Conservation (phyloP, 2,888 invertebrate genomes). For the Hypercompe scribonia region DNA sequence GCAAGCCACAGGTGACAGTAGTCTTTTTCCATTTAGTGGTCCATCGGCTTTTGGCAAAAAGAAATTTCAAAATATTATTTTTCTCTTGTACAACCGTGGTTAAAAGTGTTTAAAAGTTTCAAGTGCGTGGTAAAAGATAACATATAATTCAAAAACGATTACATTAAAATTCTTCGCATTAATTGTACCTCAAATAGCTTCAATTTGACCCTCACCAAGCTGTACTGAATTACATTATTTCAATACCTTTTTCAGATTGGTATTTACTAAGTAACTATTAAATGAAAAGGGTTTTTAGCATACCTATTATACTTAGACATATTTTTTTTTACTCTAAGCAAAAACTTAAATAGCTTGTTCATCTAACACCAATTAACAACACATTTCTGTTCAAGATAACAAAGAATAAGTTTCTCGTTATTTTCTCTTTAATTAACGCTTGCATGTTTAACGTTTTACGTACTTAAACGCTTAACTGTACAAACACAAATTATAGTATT, state of each 20-base stretch:
- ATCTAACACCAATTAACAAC: constrained; percentile 69
- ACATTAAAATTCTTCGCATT: not conserved
- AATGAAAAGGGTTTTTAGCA: not conserved
- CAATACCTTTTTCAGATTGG: not conserved
- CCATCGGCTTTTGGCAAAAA: no score
- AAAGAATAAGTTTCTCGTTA: constrained; percentile 34
- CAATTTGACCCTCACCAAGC: no score
- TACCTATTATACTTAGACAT: not conserved
- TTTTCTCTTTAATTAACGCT: constrained; percentile 32
- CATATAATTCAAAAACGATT: not conserved
- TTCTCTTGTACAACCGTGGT: not conserved
- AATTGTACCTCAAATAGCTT: not conserved
- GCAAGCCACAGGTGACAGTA: no score
- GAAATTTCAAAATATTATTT: no score
- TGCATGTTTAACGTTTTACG: constrained; percentile 19
- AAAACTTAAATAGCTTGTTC: constrained; percentile 63
- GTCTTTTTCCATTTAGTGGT: no score
- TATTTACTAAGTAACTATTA: not conserved
- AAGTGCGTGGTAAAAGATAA: no score
- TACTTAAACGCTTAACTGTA: not conserved
- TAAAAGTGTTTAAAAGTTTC: not conserved
- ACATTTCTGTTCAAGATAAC: constrained; percentile 63
- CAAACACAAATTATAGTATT: not conserved
- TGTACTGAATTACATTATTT: not conserved
- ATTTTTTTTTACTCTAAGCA: not conserved